A percentile compares a stretch with the other conserved stretches of the same genome.
phyloP scores from a whole-genome alignment of 64 coral and sea anemone genomes.

The Dendronephthya gigantea region DNA sequence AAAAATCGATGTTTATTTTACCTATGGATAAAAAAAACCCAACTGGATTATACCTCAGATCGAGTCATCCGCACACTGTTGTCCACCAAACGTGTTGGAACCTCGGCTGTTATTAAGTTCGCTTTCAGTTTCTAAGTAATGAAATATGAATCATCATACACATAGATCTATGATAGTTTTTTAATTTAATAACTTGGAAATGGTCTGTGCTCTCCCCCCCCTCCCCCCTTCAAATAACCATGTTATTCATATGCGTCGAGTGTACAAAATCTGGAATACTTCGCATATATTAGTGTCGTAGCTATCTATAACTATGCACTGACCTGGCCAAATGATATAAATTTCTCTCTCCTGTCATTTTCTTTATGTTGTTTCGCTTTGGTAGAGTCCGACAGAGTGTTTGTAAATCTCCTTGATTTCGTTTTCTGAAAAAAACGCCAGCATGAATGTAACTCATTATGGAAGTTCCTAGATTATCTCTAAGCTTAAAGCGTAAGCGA shows the following conservation, averaged over 20 bases:
- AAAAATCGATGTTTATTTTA: too few relatives aligned
- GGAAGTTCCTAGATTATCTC: too few relatives aligned
- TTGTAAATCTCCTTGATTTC: conserved; percentile 62
- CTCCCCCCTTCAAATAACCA: too few relatives aligned
- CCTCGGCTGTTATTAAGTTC: background rate
- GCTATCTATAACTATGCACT: too few relatives aligned
- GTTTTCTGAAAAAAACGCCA: conserved; percentile 45
- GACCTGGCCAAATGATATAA: conserved; percentile 83
- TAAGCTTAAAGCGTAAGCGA: too few relatives aligned
- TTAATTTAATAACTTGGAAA: too few relatives aligned
- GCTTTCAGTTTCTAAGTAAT: background rate
- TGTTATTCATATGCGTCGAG: too few relatives aligned
- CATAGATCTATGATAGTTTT: background rate
- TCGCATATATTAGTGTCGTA: too few relatives aligned
- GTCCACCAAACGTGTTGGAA: background rate
- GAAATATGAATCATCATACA: conserved; percentile 1
- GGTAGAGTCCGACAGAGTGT: conserved; percentile 50
- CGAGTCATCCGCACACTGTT: background rate
- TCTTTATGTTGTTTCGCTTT: conserved; percentile 57
- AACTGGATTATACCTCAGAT: background rate
- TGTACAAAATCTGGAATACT: too few relatives aligned
- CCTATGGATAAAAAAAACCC: background rate
- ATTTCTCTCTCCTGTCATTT: conserved; percentile 59
- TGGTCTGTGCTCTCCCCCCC: too few relatives aligned
- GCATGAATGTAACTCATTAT: background rate